Conservation (phyloP, 2,113 vertebrate genomes). For the Fregetta grallaria region DNA sequence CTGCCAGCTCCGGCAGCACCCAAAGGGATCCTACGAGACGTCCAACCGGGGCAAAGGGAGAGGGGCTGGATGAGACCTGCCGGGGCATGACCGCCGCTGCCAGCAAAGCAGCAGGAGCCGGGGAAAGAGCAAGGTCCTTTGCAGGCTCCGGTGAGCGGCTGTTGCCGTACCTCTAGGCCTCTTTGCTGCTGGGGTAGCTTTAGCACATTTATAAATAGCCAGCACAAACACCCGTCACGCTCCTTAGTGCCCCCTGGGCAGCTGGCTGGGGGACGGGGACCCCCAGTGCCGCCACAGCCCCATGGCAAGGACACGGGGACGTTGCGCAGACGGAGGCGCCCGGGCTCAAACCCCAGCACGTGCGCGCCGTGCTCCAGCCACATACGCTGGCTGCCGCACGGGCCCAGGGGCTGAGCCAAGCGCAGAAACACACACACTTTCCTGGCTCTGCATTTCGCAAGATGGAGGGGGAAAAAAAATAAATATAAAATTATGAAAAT, state of each 20-base stretch:
- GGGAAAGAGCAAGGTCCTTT: neutral
- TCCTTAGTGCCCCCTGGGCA: neutral
- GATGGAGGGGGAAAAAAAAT: neutral
- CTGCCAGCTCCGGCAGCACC: slow-evolving; percentile 52
- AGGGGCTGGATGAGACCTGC: neutral
- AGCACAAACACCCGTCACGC: neutral
- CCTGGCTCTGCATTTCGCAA: neutral
- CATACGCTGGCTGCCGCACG: rapidly evolving
- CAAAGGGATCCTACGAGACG: slow-evolving; percentile 23
- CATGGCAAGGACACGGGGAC: neutral
- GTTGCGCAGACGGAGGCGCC: rapidly evolving
- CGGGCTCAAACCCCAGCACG: neutral
- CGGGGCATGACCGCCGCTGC: rapidly evolving
- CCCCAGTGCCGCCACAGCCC: neutral
- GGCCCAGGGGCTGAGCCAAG: neutral
- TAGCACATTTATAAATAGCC: slow-evolving; percentile 15
- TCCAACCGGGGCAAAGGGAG: neutral
- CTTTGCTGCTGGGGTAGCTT: neutral
- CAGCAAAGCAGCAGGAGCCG: neutral
- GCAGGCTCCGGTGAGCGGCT: neutral
- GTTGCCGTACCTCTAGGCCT: neutral
- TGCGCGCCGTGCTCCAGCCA: neutral
- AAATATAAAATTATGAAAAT: neutral
- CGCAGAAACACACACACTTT: neutral
- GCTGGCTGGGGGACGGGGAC: neutral